These are phyloP conservation scores for Drosophila tropicalis DNA, from an alignment of 1,140 invertebrate species.

Conservation along the genomic window DNA sequence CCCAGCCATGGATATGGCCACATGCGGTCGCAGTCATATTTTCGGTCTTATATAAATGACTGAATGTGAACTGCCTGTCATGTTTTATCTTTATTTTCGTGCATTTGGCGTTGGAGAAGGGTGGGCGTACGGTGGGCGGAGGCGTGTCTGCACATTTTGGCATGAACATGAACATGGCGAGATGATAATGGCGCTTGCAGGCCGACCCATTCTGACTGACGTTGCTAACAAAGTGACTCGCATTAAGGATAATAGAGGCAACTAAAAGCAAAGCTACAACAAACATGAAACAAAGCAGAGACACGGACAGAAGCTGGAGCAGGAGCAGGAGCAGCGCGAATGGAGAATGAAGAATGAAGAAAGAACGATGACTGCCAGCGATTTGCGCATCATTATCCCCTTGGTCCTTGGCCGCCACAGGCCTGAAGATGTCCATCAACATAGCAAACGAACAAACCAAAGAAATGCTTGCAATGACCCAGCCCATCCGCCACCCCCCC, in stretches of 20 bases:
- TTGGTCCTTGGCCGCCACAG: constrained; percentile 51
- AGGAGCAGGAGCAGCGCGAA: constrained; percentile 12
- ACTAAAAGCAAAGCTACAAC: constrained; percentile 71
- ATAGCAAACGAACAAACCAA: constrained; percentile 24
- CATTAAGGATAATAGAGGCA: constrained; percentile 81
- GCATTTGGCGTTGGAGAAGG: constrained; percentile 57
- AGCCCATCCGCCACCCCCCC: not conserved
- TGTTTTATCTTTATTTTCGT: constrained; percentile 80
- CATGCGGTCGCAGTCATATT: constrained; percentile 67
- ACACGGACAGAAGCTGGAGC: not conserved
- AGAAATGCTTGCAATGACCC: constrained; percentile 63
- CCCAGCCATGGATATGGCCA: constrained; percentile 24
- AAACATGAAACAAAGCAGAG: constrained; percentile 75
- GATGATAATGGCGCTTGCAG: constrained; percentile 80
- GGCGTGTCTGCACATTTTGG: constrained; percentile 72
- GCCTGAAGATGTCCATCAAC: constrained; percentile 71
- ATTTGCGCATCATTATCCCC: constrained; percentile 79
- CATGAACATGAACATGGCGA: constrained; percentile 50
- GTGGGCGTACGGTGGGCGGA: constrained; percentile 17
- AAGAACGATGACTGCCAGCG: constrained; percentile 62
- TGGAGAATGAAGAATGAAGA: constrained; percentile 38
- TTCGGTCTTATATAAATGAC: constrained; percentile 76
- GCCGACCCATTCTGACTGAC: constrained; percentile 60
- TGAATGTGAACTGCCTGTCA: constrained; percentile 78
- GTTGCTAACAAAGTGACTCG: constrained; percentile 81